Evolutionary conservation across 2,113 vertebrate genomes (phyloP), one percentile per base, ranked within the genome.

Genomic region (Odontophorus gujanensis): DNA sequence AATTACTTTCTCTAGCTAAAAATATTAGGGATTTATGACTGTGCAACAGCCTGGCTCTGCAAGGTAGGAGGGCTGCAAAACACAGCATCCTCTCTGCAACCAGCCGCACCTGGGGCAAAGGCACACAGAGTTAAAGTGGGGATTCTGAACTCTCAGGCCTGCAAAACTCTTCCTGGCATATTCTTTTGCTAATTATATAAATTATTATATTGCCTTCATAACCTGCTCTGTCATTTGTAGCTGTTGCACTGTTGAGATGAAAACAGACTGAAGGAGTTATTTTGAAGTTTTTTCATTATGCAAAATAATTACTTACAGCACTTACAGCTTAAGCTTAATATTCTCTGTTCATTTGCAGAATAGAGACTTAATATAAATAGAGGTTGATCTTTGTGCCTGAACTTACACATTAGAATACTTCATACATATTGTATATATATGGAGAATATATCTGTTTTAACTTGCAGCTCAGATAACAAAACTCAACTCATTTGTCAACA

Each of bases 21-120:
- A 93, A 25, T 25, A 13, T 16, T 17, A 50, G 26, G 32, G 51
- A 48, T 62, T 61, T 55, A 53, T 78, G 66, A 24, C 32, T 30
- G n/a, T 67, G 38, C 13, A 30, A 17, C 40, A 58, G 25, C 12
- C 32, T 15, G n/a, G 25, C 22, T 43, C 84, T 25, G 21, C 11
- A 24, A 25, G 5, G 38, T 8, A 81, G 69, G 47, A 24, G 28
- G 63, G 25, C 47, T 50, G 36, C 50, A 67, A 62, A 7, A 48
- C 28, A 48, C 18, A 55, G 38, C 0, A 0, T 12, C 51, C 32
- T 45, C 19, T 19, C 34, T 0, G 0, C 14, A 43, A 21, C 22
- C 34, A 58, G 45, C 61, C 18, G 17, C 26, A 43, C 34, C 22
- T n/a, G 30, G 11, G 51, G 12, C 6, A 11, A 32, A 30, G 58